Percentiles rank a stretch among this genome's conserved stretches.
Evolutionary conservation across 2,797 vertebrate species (phyloP).

Genomic region (Thaleichthys pacificus): DNA sequence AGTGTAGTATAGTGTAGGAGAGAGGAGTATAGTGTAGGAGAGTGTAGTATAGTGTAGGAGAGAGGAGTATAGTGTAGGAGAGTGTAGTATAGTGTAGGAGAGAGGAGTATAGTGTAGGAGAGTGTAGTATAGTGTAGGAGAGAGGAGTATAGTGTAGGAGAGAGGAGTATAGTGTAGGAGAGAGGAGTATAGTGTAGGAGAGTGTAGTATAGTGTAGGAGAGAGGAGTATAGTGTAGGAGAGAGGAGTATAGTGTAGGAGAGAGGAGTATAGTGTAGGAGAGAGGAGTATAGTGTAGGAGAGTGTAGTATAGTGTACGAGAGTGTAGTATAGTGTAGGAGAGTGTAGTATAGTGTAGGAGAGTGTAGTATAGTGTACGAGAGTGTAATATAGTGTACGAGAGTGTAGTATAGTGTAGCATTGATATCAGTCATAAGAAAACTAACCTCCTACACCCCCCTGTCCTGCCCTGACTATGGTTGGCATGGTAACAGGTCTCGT

Average conservation of each 20-base stretch:
- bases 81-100: neutral
- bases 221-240: neutral
- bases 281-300: neutral
- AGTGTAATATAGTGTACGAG: too few species aligned
- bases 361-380: neutral
- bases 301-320: neutral
- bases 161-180: neutral
- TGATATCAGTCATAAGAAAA: too few species aligned
- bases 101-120: neutral
- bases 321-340: too few species aligned
- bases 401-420: neutral
- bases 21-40: too few species aligned
- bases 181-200: neutral
- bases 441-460: neutral
- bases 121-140: neutral
- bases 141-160: neutral
- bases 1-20: too few species aligned
- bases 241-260: neutral
- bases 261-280: too few species aligned
- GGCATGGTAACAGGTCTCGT: conserved; percentile 77
- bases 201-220: too few species aligned
- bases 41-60: too few species aligned
- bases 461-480: conserved; percentile 1
- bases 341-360: neutral
- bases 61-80: too few species aligned